phyloP scores from a whole-genome alignment of 2,888 invertebrate species.

The Dioctria linearis region DNA sequence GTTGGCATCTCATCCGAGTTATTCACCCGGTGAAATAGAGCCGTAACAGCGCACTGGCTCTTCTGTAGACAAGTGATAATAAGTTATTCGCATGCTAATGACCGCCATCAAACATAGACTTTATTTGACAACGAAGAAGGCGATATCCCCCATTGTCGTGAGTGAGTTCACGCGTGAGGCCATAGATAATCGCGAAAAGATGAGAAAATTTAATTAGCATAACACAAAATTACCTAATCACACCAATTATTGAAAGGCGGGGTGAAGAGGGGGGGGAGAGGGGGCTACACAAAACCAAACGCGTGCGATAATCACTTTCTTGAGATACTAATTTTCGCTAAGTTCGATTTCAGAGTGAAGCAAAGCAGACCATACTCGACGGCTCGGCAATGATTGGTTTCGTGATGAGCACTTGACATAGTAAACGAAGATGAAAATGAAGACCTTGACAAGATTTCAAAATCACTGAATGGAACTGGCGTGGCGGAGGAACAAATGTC shows the following conservation, averaged over 20 bases:
- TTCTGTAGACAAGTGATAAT: constrained; percentile 1
- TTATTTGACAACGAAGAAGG: not conserved
- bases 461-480: constrained; percentile 44
- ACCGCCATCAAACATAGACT: constrained; percentile 9
- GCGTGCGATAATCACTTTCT: constrained; percentile 20
- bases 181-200: too few species aligned
- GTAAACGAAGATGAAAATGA: constrained; percentile 45
- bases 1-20: constrained; percentile 2
- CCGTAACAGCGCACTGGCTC: not conserved
- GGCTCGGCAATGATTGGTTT: not conserved
- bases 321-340: not conserved
- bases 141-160: not conserved
- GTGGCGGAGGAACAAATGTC: not conserved
- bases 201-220: constrained; percentile 8
- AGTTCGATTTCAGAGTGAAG: not conserved
- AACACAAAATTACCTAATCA: not conserved
- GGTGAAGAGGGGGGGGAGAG: too few species aligned
- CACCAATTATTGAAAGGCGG: not conserved
- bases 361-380: not conserved
- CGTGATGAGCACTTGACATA: constrained; percentile 24
- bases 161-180: not conserved
- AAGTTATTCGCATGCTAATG: constrained; percentile 30
- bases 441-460: constrained; percentile 47
- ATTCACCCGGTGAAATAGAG: not conserved
- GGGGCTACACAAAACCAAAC: not conserved